Evolutionary conservation across 2,888 invertebrate species (phyloP).

Genomic region (Xanthia icteritia): DNA sequence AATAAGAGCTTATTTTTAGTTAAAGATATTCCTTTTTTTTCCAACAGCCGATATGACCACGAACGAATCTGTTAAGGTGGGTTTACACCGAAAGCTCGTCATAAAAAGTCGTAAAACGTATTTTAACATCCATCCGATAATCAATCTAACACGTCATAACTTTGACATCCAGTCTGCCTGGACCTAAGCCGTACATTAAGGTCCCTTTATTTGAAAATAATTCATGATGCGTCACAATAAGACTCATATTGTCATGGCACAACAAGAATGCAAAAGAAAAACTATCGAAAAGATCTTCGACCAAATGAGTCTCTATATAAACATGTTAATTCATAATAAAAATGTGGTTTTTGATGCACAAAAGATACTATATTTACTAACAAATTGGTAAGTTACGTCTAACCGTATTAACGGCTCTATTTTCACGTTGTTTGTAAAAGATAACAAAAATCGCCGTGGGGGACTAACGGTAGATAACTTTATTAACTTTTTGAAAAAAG

Average conservation of each 20-base stretch:
- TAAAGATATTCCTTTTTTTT: slow-evolving; percentile 52
- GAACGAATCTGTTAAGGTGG: slow-evolving; percentile 85
- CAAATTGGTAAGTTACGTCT: slow-evolving; percentile 83
- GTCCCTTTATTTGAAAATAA: slow-evolving; percentile 62
- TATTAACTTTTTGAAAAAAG: slow-evolving; percentile 33
- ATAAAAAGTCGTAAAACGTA: slow-evolving; percentile 90
- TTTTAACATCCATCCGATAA: slow-evolving; percentile 91
- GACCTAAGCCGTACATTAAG: slow-evolving; percentile 78
- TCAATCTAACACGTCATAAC: slow-evolving; percentile 91
- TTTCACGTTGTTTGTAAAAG: slow-evolving; percentile 77
- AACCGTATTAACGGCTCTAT: slow-evolving; percentile 78
- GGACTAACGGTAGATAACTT: slow-evolving; percentile 27
- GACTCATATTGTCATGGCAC: slow-evolving; percentile 59
- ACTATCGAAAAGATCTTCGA: slow-evolving; percentile 79
- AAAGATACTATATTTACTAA: slow-evolving; percentile 82
- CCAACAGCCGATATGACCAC: slow-evolving; percentile 74
- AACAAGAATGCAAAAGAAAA: slow-evolving; percentile 78
- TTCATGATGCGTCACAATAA: slow-evolving; percentile 66
- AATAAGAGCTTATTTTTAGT: slow-evolving; percentile 43
- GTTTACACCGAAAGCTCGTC: slow-evolving; percentile 86
- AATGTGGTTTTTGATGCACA: slow-evolving; percentile 80
- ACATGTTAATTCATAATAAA: slow-evolving; percentile 90
- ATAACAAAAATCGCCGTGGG: slow-evolving; percentile 62
- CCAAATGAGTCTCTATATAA: slow-evolving; percentile 88
- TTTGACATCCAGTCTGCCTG: slow-evolving; percentile 89